Base-by-base conservation (phyloP, 2,113 vertebrate species). In the Rousettus leschenaultii region DNA sequence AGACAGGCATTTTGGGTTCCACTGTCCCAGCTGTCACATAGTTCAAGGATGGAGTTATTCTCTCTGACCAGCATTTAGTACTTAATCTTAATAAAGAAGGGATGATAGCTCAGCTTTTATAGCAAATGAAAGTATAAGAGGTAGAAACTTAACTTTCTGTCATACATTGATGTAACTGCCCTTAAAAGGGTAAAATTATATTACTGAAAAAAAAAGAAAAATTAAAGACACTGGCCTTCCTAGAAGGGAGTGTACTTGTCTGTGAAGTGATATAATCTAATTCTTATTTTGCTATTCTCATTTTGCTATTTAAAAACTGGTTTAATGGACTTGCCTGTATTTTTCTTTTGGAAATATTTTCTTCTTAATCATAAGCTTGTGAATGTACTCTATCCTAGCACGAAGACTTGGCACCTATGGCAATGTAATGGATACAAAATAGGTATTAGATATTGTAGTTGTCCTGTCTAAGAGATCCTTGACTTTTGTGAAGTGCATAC, bases 311-410 rank as follows among this genome's bases (percentile, higher is more conserved):
- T 91, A 43, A 43, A 89, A 91, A 40, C 40, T 86, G 22, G 18
- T 16, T 85, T 26, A 75, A 65, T 18, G 10, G 24, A 48, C 55
- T 91, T 78, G 45, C 11, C 16, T 51, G 26, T 57, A 9, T 74
- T 86, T 83, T 86, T 30, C 22, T 89, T 94, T 55, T 83, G 26
- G 26, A 35, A 4, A 70, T 13, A 85, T 43, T 53, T 86, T 94
- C 57, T 74, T 55, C 26, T 68, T 6, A 19, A 35, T 82, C 28
- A 28, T 65, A 71, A 78, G 66, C 43, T 83, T 85, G 21, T 33
- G 9, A 40, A 15, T 59, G 15, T 28, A 45, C 33, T 24, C 35
- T 59, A 1, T 86, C 24, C 61, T 53, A 63, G 18, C 26, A 65
- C 24, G 82, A 51, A 77, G 35, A 43, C 38, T 83, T 24, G 6